Percentiles rank a stretch among this genome's conserved stretches.
These are phyloP conservation scores for Therioaphis trifolii DNA, from an alignment of 2,888 invertebrate species.

Conservation along the genomic window DNA sequence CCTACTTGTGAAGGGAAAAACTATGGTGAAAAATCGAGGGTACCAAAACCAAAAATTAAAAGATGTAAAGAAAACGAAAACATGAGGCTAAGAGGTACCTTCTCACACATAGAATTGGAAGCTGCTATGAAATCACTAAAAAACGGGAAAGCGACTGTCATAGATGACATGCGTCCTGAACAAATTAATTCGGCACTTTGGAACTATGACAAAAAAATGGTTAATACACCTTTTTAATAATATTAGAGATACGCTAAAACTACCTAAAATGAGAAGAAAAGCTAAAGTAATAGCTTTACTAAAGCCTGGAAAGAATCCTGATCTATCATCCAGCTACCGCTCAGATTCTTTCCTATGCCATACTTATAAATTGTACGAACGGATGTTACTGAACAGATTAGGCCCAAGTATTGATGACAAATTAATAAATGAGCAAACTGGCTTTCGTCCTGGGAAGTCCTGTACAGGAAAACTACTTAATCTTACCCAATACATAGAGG, in stretches of 20 bases:
- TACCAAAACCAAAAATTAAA: neutral
- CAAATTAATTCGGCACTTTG: neutral
- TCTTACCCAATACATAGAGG: too few species aligned
- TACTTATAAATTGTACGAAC: too few species aligned
- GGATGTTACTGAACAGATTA: too few species aligned
- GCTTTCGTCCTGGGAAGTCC: too few species aligned
- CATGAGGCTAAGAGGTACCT: neutral
- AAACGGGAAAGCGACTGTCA: neutral
- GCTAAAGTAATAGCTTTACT: slow-evolving; percentile 53
- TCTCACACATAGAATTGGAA: neutral
- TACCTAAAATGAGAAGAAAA: neutral
- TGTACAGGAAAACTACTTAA: too few species aligned
- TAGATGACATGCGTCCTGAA: neutral
- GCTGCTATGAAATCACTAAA: neutral
- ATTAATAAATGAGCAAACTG: too few species aligned
- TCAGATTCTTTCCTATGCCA: too few species aligned
- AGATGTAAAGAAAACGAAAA: neutral
- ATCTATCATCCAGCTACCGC: too few species aligned
- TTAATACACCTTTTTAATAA: neutral
- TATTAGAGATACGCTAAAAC: neutral
- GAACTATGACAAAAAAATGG: neutral
- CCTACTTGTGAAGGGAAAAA: neutral
- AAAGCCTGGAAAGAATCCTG: too few species aligned
- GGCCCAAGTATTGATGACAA: too few species aligned
- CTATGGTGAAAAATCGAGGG: neutral